These are phyloP conservation scores for Eupelmus urozonus DNA, from an alignment of 2,888 invertebrate species.

Conservation along the genomic window DNA sequence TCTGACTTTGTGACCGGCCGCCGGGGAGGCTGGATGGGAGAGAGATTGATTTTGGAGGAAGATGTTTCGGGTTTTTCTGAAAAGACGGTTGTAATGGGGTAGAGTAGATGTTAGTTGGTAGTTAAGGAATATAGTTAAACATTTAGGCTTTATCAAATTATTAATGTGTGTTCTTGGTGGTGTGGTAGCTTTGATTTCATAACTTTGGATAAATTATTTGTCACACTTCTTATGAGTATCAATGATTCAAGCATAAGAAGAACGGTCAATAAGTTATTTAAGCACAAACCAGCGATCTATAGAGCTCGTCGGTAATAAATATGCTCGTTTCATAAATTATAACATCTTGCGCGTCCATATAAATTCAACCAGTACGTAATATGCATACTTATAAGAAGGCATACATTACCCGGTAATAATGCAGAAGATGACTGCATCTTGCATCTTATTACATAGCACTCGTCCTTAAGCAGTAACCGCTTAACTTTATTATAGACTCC, in stretches of 20 bases:
- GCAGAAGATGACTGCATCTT: slow-evolving; percentile 14
- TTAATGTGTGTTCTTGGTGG: no score
- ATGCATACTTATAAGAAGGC: slow-evolving; percentile 18
- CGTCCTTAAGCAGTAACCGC: slow-evolving; percentile 17
- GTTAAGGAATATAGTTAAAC: no score
- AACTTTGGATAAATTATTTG: no score
- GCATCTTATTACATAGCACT: background rate
- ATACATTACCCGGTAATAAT: slow-evolving; percentile 35
- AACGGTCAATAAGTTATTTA: background rate
- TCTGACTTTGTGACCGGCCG: slow-evolving; percentile 32
- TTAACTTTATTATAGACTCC: slow-evolving; percentile 7
- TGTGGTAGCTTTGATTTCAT: no score
- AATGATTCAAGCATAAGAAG: background rate
- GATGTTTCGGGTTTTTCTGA: slow-evolving; percentile 17
- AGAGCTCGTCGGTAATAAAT: slow-evolving; percentile 8
- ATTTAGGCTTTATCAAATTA: no score
- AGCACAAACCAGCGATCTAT: background rate
- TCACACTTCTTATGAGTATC: no score
- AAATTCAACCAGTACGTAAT: slow-evolving; percentile 32
- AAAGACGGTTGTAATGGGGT: no score
- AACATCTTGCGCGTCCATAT: background rate
- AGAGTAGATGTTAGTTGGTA: no score
- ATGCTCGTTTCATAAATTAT: slow-evolving; percentile 33
- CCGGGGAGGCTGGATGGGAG: background rate
- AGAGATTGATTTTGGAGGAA: slow-evolving; percentile 14